Evolutionary conservation across 2,113 vertebrate genomes (phyloP).

Genomic region (Cryptoleucopteryx plumbea): DNA sequence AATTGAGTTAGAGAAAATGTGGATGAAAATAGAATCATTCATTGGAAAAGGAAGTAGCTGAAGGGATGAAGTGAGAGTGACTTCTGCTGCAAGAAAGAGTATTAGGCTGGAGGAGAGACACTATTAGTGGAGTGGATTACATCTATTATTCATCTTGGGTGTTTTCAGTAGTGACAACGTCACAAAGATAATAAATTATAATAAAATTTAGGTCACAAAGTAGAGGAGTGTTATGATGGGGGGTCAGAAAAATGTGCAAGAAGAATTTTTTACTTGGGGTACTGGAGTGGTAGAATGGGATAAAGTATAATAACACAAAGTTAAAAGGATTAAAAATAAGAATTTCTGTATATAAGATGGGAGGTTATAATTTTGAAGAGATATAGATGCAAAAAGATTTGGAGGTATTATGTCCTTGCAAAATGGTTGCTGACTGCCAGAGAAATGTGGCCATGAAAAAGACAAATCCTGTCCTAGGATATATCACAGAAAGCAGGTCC

Average conservation of each 20-base stretch:
- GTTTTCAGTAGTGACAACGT: background rate
- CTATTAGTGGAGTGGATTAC: background rate
- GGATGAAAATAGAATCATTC: background rate
- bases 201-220: background rate
- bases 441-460: background rate
- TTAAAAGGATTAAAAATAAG: background rate
- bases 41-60: background rate
- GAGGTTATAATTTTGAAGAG: background rate
- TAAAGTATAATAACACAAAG: background rate
- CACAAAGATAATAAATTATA: background rate
- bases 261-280: background rate
- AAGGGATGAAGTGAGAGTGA: background rate
- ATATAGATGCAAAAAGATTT: background rate
- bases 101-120: background rate
- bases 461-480: background rate
- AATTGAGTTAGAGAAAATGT: background rate
- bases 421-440: background rate
- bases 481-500: background rate
- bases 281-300: background rate
- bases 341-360: background rate
- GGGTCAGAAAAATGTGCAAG: background rate
- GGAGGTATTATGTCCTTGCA: background rate
- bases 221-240: background rate
- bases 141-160: background rate
- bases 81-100: background rate